Base-by-base conservation (phyloP, 1,140 invertebrate genomes). In the Bilobella aurantiaca region DNA sequence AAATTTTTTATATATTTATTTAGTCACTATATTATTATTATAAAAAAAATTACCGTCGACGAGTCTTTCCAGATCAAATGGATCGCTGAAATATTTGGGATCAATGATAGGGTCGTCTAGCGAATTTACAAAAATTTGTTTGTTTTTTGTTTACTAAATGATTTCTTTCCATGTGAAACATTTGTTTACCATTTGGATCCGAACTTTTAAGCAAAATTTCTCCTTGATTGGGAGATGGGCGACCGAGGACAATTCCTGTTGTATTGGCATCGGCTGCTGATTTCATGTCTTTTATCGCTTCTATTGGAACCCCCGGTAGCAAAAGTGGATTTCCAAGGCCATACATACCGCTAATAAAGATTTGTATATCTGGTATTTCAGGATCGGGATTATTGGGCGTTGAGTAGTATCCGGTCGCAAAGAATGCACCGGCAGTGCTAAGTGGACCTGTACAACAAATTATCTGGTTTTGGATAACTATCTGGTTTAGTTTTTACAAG, bases 281-380 rank as follows among this genome's bases (percentile, higher is more conserved):
- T 73, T 92, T 81, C 0, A 87, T 89, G 53, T 92, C 85, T 68
- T 87, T 84, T 14, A 92, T 90, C 1, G 88, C 90, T 73, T 91
- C 88, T 0, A 86, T 84, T 3, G 92, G 73, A 23, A 53, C 23
- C 14, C 23, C 23, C 49, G 12, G 23, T 5, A 53, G 8, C 8
- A 8, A 23, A 8, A 53, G 8, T 23, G 49, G 49, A 23, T 53
- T 53, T 5, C 49, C 49, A 5, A 16, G 14, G 5, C 5, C 3
- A 23, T 53, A 53, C 5, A 23, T 14, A 16, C 49, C 21, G 23
- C 12, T 5, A 8, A 53, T 23, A 53, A 53, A 53, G 12, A 14
- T 14, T 23, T 53, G 49, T 5, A 53, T 5, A 53, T 53, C 49
- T 18, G 49, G 49, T 14, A 53, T 53, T 23, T 23, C 23, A 16